A percentile compares a stretch with the other conserved stretches of the same genome.
phyloP scores from a whole-genome alignment of 2,888 invertebrate species.

The Flabesymbios commensalis region DNA sequence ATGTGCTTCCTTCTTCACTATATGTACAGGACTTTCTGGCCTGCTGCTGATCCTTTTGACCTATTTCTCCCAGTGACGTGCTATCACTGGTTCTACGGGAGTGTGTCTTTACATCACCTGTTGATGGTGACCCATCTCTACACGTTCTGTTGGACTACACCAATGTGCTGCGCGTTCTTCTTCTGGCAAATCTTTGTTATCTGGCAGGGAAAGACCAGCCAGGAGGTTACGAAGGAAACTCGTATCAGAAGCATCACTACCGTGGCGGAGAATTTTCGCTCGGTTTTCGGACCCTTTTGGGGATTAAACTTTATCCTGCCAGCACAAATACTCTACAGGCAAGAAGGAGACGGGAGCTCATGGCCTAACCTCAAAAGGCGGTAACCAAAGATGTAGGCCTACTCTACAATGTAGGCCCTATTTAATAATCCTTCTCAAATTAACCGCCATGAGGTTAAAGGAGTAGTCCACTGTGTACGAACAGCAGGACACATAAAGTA shows the following conservation, averaged over 20 bases:
- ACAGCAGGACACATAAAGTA: too few relatives aligned
- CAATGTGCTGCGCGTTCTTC: neutral
- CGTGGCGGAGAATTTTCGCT: neutral
- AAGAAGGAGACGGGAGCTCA: neutral
- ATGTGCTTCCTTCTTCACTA: too few relatives aligned
- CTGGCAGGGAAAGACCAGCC: neutral
- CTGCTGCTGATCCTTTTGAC: too few relatives aligned
- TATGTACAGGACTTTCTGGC: too few relatives aligned
- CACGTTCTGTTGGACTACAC: neutral
- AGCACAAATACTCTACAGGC: neutral
- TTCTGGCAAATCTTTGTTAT: neutral
- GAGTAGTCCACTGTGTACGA: too few relatives aligned
- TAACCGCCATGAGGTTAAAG: too few relatives aligned
- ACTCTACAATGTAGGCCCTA: too few relatives aligned
- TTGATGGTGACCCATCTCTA: neutral
- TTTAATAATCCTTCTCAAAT: too few relatives aligned
- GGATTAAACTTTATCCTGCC: neutral
- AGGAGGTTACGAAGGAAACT: neutral
- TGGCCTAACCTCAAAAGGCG: neutral
- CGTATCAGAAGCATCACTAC: neutral
- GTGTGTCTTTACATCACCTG: neutral
- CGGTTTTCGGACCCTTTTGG: constrained; percentile 1
- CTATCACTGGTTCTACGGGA: neutral
- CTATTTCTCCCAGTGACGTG: too few relatives aligned
- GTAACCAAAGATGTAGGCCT: too few relatives aligned